Evolutionary conservation across 1,140 invertebrate genomes (phyloP).

Genomic region (Cylas formicarius): DNA sequence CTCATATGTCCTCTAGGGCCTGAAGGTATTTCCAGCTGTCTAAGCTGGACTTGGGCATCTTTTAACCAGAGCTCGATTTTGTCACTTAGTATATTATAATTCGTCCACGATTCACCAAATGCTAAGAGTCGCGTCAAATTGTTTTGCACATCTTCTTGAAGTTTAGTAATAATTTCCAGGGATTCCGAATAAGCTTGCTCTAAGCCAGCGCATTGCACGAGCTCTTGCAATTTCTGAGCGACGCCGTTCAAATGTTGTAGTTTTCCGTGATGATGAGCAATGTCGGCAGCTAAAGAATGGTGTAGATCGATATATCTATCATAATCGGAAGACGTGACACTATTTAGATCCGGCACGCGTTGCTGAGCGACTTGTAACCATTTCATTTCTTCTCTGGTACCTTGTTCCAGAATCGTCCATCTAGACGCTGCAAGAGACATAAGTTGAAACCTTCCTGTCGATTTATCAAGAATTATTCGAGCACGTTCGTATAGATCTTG

Average conservation of each 20-base stretch:
- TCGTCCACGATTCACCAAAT: slow-evolving; percentile 69
- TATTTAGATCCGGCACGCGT: slow-evolving; percentile 68
- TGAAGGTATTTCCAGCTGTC: slow-evolving; percentile 46
- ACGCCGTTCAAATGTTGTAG: slow-evolving; percentile 62
- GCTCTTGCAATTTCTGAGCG: slow-evolving; percentile 63
- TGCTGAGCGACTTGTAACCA: slow-evolving; percentile 76
- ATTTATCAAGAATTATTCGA: slow-evolving; percentile 66
- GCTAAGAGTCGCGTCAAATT: slow-evolving; percentile 60
- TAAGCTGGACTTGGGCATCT: slow-evolving; percentile 58
- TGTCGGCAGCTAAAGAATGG: slow-evolving; percentile 67
- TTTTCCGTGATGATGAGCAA: slow-evolving; percentile 69
- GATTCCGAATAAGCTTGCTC: slow-evolving; percentile 62
- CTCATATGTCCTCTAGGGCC: slow-evolving; percentile 61
- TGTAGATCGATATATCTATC: slow-evolving; percentile 77
- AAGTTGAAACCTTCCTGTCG: slow-evolving; percentile 68
- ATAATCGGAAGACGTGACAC: slow-evolving; percentile 70
- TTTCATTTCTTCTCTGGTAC: slow-evolving; percentile 69
- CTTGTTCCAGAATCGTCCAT: slow-evolving; percentile 73
- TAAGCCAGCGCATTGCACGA: slow-evolving; percentile 64
- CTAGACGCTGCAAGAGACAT: slow-evolving; percentile 74
- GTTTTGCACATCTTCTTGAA: slow-evolving; percentile 66
- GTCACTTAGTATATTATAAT: slow-evolving; percentile 63
- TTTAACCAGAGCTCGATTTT: slow-evolving; percentile 68
- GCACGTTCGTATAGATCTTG: slow-evolving; percentile 66
- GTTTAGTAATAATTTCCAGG: slow-evolving; percentile 57